These are phyloP conservation scores for Thumatha senex DNA, from an alignment of 2,888 invertebrate species.

Conservation along the genomic window DNA sequence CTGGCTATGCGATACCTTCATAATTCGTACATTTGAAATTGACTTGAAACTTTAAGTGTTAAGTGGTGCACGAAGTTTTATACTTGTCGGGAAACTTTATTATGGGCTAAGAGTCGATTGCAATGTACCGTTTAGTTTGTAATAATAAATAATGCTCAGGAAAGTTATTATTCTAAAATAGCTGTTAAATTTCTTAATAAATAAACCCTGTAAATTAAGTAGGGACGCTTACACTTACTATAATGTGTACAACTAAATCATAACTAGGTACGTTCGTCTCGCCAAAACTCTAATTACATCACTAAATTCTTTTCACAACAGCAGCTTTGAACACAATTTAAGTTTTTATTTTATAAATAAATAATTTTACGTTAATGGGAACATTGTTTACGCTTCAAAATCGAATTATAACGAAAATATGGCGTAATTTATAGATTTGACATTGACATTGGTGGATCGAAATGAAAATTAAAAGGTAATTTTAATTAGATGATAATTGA, in stretches of 20 bases:
- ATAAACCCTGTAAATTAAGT: too few relatives aligned
- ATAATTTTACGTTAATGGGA: constrained; percentile 30
- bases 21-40: too few relatives aligned
- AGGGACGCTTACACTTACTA: neutral
- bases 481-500: constrained; percentile 25
- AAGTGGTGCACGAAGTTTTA: too few relatives aligned
- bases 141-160: too few relatives aligned
- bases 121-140: too few relatives aligned
- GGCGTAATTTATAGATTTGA: constrained; percentile 19
- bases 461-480: constrained; percentile 18
- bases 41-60: too few relatives aligned
- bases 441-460: constrained; percentile 35
- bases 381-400: constrained; percentile 21
- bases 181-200: too few relatives aligned
- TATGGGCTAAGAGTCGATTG: too few relatives aligned
- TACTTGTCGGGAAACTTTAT: too few relatives aligned
- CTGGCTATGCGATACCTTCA: too few relatives aligned
- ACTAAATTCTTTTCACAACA: constrained; percentile 20
- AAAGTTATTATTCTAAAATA: too few relatives aligned
- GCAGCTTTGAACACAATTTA: constrained; percentile 1
- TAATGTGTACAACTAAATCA: neutral
- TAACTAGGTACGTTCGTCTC: neutral
- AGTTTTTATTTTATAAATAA: constrained; percentile 17
- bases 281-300: neutral
- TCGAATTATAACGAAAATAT: constrained; percentile 20